These are phyloP conservation scores for Hippocampus guttulatus DNA, from an alignment of 2,113 vertebrate species.

Conservation along the genomic window DNA sequence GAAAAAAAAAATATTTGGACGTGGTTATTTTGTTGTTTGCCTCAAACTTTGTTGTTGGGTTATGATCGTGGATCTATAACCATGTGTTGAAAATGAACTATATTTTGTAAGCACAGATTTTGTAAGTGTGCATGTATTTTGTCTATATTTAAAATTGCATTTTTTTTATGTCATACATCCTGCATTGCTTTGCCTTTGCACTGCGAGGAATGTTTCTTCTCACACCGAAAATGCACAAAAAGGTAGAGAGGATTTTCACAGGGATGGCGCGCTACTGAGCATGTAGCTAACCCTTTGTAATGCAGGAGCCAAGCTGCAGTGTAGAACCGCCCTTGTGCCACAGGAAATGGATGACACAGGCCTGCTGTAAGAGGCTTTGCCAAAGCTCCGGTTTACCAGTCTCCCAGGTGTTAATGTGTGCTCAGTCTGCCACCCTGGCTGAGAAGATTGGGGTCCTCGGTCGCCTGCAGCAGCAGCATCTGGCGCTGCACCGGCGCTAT, in stretches of 20 bases:
- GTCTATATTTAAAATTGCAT: no score
- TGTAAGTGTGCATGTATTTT: no score
- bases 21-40: no score
- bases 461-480: constrained; percentile 38
- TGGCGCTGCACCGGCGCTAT: constrained; percentile 36
- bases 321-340: constrained; percentile 47
- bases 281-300: constrained; percentile 19
- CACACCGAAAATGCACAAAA: constrained; percentile 28
- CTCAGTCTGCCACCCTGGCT: constrained; percentile 54
- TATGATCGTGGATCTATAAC: no score
- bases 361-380: constrained; percentile 63
- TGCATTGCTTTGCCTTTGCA: constrained; percentile 10
- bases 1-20: no score
- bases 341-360: constrained; percentile 55
- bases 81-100: no score
- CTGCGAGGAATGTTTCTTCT: constrained; percentile 23
- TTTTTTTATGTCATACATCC: no score
- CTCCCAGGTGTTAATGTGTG: constrained; percentile 70
- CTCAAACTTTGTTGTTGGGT: no score
- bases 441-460: constrained; percentile 48
- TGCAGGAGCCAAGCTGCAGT: constrained; percentile 26
- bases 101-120: no score
- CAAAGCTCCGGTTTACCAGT: constrained; percentile 67
- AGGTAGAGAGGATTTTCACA: constrained; percentile 21
- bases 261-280: constrained; percentile 1